A percentile compares a stretch with the other conserved stretches of the same genome.
Conservation (phyloP, 2,888 invertebrate species). For the Zeuzera pyrina region DNA sequence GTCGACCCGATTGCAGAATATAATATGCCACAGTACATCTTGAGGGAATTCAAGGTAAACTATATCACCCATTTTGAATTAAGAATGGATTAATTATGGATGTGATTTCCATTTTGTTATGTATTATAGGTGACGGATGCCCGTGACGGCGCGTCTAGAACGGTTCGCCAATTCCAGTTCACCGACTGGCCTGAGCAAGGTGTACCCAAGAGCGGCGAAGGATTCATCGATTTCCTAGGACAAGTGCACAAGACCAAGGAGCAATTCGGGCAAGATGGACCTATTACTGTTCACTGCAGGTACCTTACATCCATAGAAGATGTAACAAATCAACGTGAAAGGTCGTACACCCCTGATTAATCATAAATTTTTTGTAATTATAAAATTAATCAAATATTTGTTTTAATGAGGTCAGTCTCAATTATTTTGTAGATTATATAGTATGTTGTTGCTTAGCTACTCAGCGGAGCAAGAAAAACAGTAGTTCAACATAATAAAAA, state of each 20-base stretch:
- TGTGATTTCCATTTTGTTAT: background rate
- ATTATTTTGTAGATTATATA: too few species aligned
- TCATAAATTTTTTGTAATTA: too few species aligned
- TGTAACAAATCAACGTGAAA: too few species aligned
- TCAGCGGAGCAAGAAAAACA: too few species aligned
- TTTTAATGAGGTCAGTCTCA: too few species aligned
- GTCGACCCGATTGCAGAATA: slow-evolving; percentile 99
- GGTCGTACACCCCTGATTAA: too few species aligned
- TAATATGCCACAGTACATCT: slow-evolving; percentile 99
- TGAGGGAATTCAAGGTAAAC: slow-evolving; percentile 94
- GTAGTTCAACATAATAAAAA: too few species aligned
- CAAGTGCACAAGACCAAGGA: slow-evolving; percentile 99
- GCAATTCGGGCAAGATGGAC: slow-evolving; percentile 99
- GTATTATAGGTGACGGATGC: slow-evolving; percentile 90
- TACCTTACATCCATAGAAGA: slow-evolving; percentile 34
- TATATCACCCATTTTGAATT: background rate
- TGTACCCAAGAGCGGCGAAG: slow-evolving; percentile 98
- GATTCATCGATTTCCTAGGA: slow-evolving; percentile 99
- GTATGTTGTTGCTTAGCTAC: too few species aligned
- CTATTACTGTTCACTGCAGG: slow-evolving; percentile 98
- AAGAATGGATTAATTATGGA: background rate
- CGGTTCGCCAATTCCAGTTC: slow-evolving; percentile 96
- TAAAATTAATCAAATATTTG: too few species aligned
- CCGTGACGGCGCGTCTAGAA: slow-evolving; percentile 95
- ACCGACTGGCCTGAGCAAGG: slow-evolving; percentile 98